These are phyloP conservation scores for Clinocottus analis DNA, from an alignment of 2,113 vertebrate genomes.

Conservation along the genomic window DNA sequence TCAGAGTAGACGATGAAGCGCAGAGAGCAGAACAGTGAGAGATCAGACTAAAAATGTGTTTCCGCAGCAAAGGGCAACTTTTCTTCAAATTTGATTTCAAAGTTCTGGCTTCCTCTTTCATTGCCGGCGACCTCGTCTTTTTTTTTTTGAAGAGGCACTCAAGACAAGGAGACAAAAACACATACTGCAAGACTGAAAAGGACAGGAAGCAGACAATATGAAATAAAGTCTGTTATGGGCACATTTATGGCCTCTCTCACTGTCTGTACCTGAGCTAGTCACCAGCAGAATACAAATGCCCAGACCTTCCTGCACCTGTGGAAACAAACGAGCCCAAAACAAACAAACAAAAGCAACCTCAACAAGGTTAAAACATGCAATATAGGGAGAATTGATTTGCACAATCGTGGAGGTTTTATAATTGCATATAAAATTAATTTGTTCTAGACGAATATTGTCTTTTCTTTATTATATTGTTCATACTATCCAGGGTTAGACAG, in stretches of 20 bases:
- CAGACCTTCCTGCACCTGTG: not conserved
- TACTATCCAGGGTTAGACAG: not conserved
- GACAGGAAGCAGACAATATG: not conserved
- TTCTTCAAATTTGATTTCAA: constrained; percentile 16
- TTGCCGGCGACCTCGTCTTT: not conserved
- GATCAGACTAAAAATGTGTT: constrained; percentile 22
- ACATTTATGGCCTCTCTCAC: not conserved
- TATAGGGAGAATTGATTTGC: not conserved
- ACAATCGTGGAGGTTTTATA: not conserved
- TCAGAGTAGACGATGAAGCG: constrained; percentile 37
- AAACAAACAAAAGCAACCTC: not conserved
- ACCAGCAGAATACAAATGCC: constrained; percentile 6
- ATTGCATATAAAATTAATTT: not conserved
- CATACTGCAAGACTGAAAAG: not conserved
- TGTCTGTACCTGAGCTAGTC: not conserved
- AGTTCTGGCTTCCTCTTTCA: constrained; percentile 29
- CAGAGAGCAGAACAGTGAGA: constrained; percentile 3
- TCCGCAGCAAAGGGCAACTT: constrained; percentile 4
- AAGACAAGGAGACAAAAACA: constrained; percentile 13
- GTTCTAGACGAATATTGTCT: not conserved
- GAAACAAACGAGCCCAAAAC: not conserved
- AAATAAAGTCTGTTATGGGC: not conserved
- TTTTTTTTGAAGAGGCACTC: not conserved
- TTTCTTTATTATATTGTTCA: not conserved
- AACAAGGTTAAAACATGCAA: no score